Conservation (phyloP, 2,888 invertebrate genomes). For the Oscheius onirici region DNA sequence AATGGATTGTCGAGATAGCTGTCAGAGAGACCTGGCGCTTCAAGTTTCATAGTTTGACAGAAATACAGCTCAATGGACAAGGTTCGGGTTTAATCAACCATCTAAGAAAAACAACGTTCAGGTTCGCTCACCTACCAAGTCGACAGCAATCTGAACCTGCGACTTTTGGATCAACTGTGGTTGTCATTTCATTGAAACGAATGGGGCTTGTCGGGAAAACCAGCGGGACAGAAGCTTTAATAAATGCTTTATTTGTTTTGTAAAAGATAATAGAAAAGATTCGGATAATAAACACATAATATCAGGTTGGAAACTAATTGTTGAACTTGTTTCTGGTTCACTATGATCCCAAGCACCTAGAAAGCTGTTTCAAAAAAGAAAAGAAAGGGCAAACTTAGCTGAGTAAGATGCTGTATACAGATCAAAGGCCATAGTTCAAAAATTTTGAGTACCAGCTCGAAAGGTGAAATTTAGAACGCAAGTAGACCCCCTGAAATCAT, state of each 20-base stretch:
- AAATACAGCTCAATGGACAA: conserved; percentile 45
- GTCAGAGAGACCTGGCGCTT: conserved; percentile 41
- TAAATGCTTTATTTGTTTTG: neutral
- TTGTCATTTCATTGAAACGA: conserved; percentile 34
- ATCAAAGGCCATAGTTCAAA: too few relatives aligned
- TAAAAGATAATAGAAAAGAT: neutral
- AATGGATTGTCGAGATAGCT: conserved; percentile 46
- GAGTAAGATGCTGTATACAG: too few relatives aligned
- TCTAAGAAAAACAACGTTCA: conserved; percentile 10
- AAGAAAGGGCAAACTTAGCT: too few relatives aligned
- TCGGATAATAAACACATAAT: neutral
- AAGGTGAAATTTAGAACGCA: too few relatives aligned
- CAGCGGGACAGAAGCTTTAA: neutral
- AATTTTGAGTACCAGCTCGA: too few relatives aligned
- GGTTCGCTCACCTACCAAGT: conserved; percentile 42
- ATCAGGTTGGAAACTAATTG: too few relatives aligned
- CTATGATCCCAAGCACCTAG: too few relatives aligned
- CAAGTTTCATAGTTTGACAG: conserved; percentile 32
- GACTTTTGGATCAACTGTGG: conserved; percentile 40
- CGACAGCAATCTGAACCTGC: conserved; percentile 27
- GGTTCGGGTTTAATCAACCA: conserved; percentile 25
- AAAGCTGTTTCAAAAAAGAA: too few relatives aligned
- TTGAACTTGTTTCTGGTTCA: too few relatives aligned
- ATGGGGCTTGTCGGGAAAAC: neutral
- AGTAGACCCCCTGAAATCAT: too few relatives aligned